phyloP scores from a whole-genome alignment of 2,113 vertebrate genomes.

The Cranoglanis bouderius region DNA sequence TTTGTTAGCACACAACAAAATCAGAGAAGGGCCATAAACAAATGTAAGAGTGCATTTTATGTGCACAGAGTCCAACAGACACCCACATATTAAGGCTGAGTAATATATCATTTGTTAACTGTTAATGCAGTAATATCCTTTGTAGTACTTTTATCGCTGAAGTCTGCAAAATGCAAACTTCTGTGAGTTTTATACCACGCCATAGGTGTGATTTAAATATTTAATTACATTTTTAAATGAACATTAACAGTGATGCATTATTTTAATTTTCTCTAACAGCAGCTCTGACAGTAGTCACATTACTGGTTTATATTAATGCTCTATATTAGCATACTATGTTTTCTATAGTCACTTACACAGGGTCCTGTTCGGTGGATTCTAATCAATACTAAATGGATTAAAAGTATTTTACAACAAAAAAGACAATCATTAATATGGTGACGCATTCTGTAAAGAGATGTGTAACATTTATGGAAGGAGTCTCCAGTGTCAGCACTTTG shows the following conservation, averaged over 20 bases:
- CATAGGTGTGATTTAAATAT: not conserved
- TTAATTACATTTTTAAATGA: not conserved
- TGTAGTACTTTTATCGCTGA: too few species aligned
- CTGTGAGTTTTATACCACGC: not conserved
- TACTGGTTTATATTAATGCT: not conserved
- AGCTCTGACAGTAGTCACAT: not conserved
- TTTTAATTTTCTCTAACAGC: not conserved
- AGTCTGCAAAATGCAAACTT: not conserved
- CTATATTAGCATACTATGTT: not conserved
- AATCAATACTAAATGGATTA: not conserved
- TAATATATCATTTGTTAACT: not conserved
- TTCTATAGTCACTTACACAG: not conserved
- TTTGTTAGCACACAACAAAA: slow-evolving; percentile 29
- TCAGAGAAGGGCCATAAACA: slow-evolving; percentile 30
- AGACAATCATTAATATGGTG: not conserved
- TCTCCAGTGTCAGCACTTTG: not conserved
- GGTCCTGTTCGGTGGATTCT: not conserved
- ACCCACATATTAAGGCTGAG: not conserved
- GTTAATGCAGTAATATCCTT: not conserved
- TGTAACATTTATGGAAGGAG: not conserved
- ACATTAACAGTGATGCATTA: not conserved
- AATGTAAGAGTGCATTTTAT: slow-evolving; percentile 18
- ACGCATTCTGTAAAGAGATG: not conserved
- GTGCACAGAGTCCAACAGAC: not conserved
- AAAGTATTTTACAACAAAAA: not conserved